Base-by-base conservation (phyloP, 2,797 vertebrate genomes). In the Sebastes cheni region DNA sequence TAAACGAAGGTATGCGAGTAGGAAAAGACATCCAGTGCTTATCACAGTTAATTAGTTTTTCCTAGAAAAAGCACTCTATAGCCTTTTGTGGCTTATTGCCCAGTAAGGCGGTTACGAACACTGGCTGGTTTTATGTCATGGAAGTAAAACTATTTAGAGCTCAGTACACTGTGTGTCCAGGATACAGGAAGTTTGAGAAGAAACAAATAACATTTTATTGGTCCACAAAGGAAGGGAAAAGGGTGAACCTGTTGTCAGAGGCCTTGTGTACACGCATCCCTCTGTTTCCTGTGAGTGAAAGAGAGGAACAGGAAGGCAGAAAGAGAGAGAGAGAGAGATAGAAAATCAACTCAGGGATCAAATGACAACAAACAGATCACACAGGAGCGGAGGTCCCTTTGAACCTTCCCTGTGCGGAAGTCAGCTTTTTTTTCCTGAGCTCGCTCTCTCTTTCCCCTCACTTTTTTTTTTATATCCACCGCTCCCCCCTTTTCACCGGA, bases 291-390 rank as follows among this genome's bases (percentile, higher is more conserved):
- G 76, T 62, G 72, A 81, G 78, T 62, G 83, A 84, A 62, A 79
- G 77, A 90, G 77, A 84, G 67, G 77, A 77, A 84, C 80, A 88
- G 86, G 87, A 89, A 82, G 85, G 60, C 30, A 22, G 56, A 76
- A 65, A 79, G 70, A 79, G 70, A 72, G 67, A 55, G 67, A 54
- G 64, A 60, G n/a, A 60, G n/a, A 42, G 73, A 52, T 2, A 77
- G 86, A 89, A 81, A 89, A 84, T 73, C 71, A 87, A 80, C 88
- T 82, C 72, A 4, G 80, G 85, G 91, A 90, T 94, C 90, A 89
- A 90, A 91, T 92, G 81, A 91, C 87, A 92, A 90, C 90, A 90
- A 90, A 92, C 91, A 91, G 77, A 86, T 91, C 86, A 88, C 4
- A 58, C 85, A 85, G 74, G 83, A 88, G 86, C 84, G 34, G 81